Evolutionary conservation across 2,797 vertebrate genomes (phyloP), one percentile per base, ranked within the genome.

Genomic region (Heterohyrax brucei): DNA sequence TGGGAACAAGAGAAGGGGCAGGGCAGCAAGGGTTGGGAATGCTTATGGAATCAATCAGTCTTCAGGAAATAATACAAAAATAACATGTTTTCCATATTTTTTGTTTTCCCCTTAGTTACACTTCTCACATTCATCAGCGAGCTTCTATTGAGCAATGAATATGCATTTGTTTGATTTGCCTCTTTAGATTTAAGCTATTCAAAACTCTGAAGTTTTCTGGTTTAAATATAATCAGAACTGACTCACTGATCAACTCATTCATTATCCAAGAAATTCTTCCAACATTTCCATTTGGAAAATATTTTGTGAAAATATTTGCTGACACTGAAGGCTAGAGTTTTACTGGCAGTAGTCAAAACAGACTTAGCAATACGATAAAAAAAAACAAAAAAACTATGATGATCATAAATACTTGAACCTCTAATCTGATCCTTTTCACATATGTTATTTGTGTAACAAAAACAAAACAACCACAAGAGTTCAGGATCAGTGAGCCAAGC

Each of bases 51-150:
- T 86, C 79, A 94, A 26, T 59, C 33, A 87, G 72, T 91, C 76
- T 91, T 73, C 61, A 91, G 70, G 79, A 93, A 89, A 83, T 78
- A 82, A 84, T 81, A 90, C 10, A 33, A 94, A 95, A 92, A 83
- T 82, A 77, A 72, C 46, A 82, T 53, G 28, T 80, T 91, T 92
- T 86, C n/a, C n/a, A 30, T 48, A 30, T 24, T 30, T 44, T 91
- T 93, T 84, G 33, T 87, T 93, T 96, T 93, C 28, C 14, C 82
- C 59, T 90, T 46, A 87, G 33, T 19, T 33, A 64, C 75, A 88
- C 48, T 93, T 96, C 7, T 75, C 78, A 92, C 33, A 72, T 91
- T 79, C 91, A 82, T 83, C 75, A 66, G 75, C 28, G 87, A 84
- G 13, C 10, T 91, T 96, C 90, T 77, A n/a, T 4, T 88, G 30